Evolutionary conservation across 2,113 vertebrate genomes (phyloP).

Genomic region (Psephotus haematonotus): DNA sequence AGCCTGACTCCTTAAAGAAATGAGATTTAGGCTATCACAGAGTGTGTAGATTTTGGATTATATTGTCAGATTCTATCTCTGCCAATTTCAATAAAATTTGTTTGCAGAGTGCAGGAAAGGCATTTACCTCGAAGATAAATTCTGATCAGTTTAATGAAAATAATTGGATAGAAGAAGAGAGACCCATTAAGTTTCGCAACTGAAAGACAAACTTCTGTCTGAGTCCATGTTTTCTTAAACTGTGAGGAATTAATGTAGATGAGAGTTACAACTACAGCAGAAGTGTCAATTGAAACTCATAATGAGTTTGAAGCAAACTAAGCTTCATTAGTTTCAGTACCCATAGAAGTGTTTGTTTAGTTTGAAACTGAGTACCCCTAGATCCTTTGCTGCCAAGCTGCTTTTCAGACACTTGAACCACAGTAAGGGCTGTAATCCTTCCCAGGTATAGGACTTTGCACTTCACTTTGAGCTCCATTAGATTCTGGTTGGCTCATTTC

Average conservation of each 20-base stretch:
- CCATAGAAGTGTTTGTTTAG: neutral
- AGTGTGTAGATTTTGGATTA: neutral
- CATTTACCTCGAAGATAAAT: neutral
- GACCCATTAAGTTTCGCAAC: neutral
- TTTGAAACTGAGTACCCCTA: neutral
- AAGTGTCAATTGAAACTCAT: neutral
- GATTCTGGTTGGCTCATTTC: neutral
- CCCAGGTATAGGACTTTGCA: neutral
- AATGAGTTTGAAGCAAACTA: neutral
- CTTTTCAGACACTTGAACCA: neutral
- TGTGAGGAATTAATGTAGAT: neutral
- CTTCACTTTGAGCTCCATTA: neutral
- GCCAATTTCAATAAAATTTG: neutral
- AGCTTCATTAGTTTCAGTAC: neutral
- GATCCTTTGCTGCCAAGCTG: neutral
- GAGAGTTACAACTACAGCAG: neutral
- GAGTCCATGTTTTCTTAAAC: neutral
- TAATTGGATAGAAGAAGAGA: neutral
- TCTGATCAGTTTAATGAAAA: neutral
- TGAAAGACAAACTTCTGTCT: neutral
- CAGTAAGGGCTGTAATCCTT: neutral
- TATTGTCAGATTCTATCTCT: neutral
- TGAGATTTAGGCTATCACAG: neutral
- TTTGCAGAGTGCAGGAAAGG: neutral
- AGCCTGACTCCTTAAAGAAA: neutral